These are phyloP conservation scores for Pycnonotus jocosus DNA, from an alignment of 2,113 vertebrate genomes.

Conservation along the genomic window DNA sequence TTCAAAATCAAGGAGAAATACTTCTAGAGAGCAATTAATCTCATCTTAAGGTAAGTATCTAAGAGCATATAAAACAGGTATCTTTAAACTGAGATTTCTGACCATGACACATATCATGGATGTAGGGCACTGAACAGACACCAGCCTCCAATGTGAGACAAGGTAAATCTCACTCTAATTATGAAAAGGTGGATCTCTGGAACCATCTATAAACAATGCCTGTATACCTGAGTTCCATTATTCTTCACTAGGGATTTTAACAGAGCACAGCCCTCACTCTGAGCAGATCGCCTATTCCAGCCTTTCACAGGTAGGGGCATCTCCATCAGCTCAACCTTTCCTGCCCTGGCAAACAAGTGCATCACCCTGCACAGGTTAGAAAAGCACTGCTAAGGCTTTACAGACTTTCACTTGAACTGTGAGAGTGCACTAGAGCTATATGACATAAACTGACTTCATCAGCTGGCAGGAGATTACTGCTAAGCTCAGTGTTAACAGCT, in stretches of 20 bases:
- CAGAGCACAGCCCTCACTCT: background rate
- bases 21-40: background rate
- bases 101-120: background rate
- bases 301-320: background rate
- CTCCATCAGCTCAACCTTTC: background rate
- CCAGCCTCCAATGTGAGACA: background rate
- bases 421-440: background rate
- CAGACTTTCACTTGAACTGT: background rate
- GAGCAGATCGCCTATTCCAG: background rate
- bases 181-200: background rate
- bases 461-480: background rate
- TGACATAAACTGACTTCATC: background rate
- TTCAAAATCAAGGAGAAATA: background rate
- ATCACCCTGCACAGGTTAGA: background rate
- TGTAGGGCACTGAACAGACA: background rate
- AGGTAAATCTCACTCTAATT: background rate
- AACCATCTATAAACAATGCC: background rate
- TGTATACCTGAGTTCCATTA: background rate
- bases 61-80: background rate
- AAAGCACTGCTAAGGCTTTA: background rate
- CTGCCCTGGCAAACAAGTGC: background rate
- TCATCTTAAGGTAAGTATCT: background rate
- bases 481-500: background rate
- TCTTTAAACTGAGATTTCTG: background rate
- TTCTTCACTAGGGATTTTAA: background rate